phyloP scores from a whole-genome alignment of 2,888 invertebrate species.

The Petrophora chlorosata region DNA sequence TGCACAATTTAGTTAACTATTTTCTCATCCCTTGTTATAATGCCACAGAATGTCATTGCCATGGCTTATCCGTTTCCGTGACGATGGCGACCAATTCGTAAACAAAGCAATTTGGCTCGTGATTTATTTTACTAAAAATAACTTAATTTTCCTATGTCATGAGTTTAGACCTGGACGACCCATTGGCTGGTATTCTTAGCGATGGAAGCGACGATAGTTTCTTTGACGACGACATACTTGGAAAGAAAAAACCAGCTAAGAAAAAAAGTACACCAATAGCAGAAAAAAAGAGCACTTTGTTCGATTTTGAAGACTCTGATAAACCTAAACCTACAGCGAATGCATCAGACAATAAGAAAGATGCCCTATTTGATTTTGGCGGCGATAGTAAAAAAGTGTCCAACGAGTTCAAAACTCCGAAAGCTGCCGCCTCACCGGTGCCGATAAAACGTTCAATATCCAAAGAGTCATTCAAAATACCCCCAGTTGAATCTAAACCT shows the following conservation, averaged over 20 bases:
- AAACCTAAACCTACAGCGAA: constrained; percentile 42
- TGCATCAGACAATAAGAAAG: constrained; percentile 46
- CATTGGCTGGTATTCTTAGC: constrained; percentile 86
- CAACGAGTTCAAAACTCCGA: constrained; percentile 30
- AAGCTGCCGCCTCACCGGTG: constrained; percentile 53
- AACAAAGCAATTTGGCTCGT: constrained; percentile 40
- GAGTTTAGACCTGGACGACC: constrained; percentile 85
- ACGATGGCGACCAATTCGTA: constrained; percentile 65
- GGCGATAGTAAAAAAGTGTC: constrained; percentile 44
- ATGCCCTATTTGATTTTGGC: constrained; percentile 48
- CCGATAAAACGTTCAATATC: constrained; percentile 54
- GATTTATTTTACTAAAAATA: not conserved
- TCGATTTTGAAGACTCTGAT: constrained; percentile 61
- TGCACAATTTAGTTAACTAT: not conserved
- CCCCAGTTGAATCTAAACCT: constrained; percentile 45
- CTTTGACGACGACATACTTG: constrained; percentile 85
- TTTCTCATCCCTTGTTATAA: constrained; percentile 3
- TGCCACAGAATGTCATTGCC: not conserved
- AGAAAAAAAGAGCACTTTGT: constrained; percentile 69
- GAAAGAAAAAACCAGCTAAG: constrained; percentile 69
- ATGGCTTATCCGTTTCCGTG: constrained; percentile 44
- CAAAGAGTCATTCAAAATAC: constrained; percentile 60
- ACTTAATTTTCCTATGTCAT: constrained; percentile 47
- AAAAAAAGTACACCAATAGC: constrained; percentile 56
- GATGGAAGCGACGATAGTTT: constrained; percentile 89